phyloP scores from a whole-genome alignment of 1,140 invertebrate species.

The Chionoecetes opilio region DNA sequence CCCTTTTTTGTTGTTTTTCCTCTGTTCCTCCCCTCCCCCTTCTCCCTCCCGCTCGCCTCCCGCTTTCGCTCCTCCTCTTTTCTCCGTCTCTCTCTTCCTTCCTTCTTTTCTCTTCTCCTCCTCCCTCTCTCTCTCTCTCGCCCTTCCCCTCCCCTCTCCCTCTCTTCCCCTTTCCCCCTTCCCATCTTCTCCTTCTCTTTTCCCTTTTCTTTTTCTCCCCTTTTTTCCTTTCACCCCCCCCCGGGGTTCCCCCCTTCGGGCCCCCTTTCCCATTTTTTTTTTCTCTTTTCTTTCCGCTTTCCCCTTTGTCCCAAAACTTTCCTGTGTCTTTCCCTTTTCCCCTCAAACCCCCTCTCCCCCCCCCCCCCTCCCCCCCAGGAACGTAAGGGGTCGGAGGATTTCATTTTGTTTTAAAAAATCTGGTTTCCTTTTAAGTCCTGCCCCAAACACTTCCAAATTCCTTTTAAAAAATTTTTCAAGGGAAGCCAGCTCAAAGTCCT shows the following conservation, averaged over 20 bases:
- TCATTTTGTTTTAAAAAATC: too few relatives aligned
- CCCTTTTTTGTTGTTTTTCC: not conserved
- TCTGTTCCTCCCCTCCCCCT: not conserved
- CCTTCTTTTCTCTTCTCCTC: not conserved
- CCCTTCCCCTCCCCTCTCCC: not conserved
- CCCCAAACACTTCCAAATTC: too few relatives aligned
- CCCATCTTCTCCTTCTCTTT: not conserved
- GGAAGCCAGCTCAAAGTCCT: too few relatives aligned
- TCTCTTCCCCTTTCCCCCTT: not conserved
- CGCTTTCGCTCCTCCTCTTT: too few relatives aligned
- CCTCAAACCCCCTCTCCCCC: not conserved
- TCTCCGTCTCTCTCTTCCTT: not conserved
- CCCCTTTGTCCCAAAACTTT: not conserved
- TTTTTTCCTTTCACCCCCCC: not conserved
- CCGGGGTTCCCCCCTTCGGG: not conserved
- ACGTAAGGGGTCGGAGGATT: too few relatives aligned
- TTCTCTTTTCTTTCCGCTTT: not conserved
- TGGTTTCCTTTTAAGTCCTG: too few relatives aligned
- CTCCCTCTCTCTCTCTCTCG: not conserved
- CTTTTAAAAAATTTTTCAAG: too few relatives aligned
- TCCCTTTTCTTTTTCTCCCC: too few relatives aligned
- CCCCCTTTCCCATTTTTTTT: not conserved
- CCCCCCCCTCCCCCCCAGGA: not conserved
- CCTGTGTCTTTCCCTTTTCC: not conserved
- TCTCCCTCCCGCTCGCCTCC: too few relatives aligned